phyloP scores from a whole-genome alignment of 2,888 invertebrate genomes.

The Ceraclea dissimilis region DNA sequence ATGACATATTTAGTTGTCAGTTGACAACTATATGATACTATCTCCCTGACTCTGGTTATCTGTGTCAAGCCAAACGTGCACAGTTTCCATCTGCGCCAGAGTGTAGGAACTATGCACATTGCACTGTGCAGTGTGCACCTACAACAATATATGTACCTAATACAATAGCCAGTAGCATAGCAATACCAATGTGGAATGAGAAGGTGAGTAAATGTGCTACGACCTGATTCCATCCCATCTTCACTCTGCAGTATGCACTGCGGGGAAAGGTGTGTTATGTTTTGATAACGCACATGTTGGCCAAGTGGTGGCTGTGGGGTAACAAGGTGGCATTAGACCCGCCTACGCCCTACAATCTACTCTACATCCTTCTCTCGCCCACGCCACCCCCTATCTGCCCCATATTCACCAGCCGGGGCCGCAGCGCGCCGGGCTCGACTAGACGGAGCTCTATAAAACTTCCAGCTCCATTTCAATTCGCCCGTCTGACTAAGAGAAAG shows the following conservation, averaged over 20 bases:
- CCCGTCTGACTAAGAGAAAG: neutral
- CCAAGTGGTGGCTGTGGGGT: neutral
- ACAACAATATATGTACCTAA: no score
- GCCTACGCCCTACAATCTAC: neutral
- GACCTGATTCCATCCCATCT: neutral
- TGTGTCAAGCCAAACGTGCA: neutral
- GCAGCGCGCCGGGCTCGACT: conserved; percentile 24
- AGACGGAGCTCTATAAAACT: conserved; percentile 22
- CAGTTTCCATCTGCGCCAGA: no score
- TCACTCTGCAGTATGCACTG: neutral
- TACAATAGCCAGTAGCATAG: no score
- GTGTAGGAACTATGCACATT: no score
- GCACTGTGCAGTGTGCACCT: no score
- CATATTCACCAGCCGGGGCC: neutral
- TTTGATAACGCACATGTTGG: neutral
- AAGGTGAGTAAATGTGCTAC: neutral
- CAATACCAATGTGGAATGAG: no score
- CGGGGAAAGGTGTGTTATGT: neutral
- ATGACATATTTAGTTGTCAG: no score
- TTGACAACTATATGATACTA: no score
- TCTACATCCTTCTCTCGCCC: neutral
- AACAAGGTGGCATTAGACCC: neutral
- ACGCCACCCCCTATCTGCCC: conserved; percentile 12
- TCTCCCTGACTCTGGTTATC: neutral
- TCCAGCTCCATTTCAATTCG: conserved; percentile 3